These are phyloP conservation scores for Leucosticte australis DNA, from an alignment of 2,113 vertebrate genomes.

Conservation along the genomic window DNA sequence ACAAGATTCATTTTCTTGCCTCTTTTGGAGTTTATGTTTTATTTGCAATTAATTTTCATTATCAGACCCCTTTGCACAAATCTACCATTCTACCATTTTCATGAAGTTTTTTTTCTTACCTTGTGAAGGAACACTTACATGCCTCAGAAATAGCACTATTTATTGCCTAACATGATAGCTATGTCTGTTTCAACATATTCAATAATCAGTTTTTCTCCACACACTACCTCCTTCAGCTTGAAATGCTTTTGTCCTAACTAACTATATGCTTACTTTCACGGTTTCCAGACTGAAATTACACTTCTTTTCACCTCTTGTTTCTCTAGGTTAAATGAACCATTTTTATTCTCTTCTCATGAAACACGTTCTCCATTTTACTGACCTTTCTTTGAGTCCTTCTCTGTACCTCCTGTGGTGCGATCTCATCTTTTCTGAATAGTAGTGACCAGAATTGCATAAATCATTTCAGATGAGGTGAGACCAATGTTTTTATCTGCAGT, in stretches of 20 bases:
- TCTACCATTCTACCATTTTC: background rate
- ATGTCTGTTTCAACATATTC: background rate
- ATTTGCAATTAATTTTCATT: background rate
- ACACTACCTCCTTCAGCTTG: background rate
- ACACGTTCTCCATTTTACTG: background rate
- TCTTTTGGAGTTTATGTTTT: background rate
- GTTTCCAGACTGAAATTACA: background rate
- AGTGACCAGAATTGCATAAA: background rate
- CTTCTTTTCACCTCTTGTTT: background rate
- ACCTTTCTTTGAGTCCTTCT: background rate
- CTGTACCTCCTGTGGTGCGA: background rate
- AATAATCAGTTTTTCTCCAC: background rate
- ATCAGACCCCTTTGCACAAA: background rate
- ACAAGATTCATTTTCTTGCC: background rate
- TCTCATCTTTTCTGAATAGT: background rate
- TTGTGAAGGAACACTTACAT: background rate
- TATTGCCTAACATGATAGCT: background rate
- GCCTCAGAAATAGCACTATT: background rate
- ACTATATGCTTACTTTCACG: background rate
- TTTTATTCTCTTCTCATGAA: background rate
- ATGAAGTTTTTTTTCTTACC: background rate
- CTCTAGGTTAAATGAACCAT: background rate
- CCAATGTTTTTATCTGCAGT: background rate
- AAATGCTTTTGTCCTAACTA: background rate
- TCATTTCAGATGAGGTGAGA: background rate